Percentiles rank a stretch among this genome's conserved stretches.
Conservation (phyloP, 2,888 invertebrate species). For the Suillia variegata region DNA sequence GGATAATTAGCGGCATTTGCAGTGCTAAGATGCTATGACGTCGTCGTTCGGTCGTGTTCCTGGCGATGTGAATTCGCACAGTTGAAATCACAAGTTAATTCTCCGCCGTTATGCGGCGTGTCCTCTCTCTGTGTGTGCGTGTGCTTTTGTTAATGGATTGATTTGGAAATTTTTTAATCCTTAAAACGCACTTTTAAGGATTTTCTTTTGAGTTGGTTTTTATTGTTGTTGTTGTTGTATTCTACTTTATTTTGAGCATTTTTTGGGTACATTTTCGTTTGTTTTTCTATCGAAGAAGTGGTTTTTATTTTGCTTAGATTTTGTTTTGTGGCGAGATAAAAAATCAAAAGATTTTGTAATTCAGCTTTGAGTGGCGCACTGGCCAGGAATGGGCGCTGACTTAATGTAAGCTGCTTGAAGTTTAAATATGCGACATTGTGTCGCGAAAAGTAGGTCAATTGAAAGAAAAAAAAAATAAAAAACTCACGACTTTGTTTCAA, state of each 20-base stretch:
- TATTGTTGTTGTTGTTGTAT: conserved; percentile 21
- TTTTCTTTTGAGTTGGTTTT: conserved; percentile 29
- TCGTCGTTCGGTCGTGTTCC: too few relatives aligned
- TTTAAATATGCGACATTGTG: too few relatives aligned
- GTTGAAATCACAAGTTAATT: conserved; percentile 60
- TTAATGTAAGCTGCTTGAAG: neutral
- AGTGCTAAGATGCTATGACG: conserved; percentile 53
- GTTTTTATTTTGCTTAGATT: neutral
- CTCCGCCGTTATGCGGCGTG: conserved; percentile 30
- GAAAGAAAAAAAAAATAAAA: neutral
- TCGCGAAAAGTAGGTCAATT: too few relatives aligned
- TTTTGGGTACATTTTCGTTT: conserved; percentile 28
- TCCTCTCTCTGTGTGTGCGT: conserved; percentile 36
- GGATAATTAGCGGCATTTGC: conserved; percentile 55
- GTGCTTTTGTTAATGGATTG: conserved; percentile 55
- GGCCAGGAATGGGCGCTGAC: neutral
- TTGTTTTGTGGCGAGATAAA: conserved; percentile 1
- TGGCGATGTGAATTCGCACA: conserved; percentile 54
- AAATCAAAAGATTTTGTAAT: neutral
- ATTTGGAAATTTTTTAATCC: conserved; percentile 39
- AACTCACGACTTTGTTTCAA: too few relatives aligned
- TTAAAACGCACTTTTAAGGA: conserved; percentile 45
- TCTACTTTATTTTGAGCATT: conserved; percentile 36
- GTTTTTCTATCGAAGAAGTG: conserved; percentile 1
- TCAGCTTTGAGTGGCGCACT: neutral